Base-by-base conservation (phyloP, 2,797 vertebrate species). In the Coregonus sp. region DNA sequence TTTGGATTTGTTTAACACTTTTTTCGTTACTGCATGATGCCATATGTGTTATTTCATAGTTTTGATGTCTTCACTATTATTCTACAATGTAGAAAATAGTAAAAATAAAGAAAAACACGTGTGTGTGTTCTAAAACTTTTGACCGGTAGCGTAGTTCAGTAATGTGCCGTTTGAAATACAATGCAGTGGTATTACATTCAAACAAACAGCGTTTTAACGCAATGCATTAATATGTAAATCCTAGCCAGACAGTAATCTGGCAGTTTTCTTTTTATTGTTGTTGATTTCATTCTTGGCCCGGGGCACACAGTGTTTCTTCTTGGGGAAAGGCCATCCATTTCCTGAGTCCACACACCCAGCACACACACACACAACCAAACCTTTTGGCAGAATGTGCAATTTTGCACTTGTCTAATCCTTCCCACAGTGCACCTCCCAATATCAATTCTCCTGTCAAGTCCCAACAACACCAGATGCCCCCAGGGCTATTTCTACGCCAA, bases 401-500 rank as follows among this genome's bases (percentile, higher is more conserved):
- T 75, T 72, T 78, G 51, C 74, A 82, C 59, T 73, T 74, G 70
- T 90, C 75, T 84, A 83, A 85, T 86, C 82, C 31, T 33, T 2
- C 31, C 31, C 31, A 33, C 31, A 33, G 31, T 33, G 31, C 31
- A 12, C 40, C 11, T 47, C 40, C 40, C 2, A 47, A 47, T 47
- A 11, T 47, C 80, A 84, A 86, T 87, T 85, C 75, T 86, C 40
- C 9, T 47, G 40, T 12, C 40, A 47, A 78, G 72, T 67, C 63
- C n/a, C 4, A 79, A 84, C 83, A 87, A 84, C 82, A 79, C 65
- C 78, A 80, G 78, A 79, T 37, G 37, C 79, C 73, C 73, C 47
- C 72, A 77, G 78, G 81, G 80, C 56, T 87, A 80, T 86, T 90
- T 84, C 86, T 84, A 85, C 68, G 83, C 75, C 75, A 75, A 80